phyloP scores from a whole-genome alignment of 2,113 vertebrate genomes.

The Zosterops pallidus region DNA sequence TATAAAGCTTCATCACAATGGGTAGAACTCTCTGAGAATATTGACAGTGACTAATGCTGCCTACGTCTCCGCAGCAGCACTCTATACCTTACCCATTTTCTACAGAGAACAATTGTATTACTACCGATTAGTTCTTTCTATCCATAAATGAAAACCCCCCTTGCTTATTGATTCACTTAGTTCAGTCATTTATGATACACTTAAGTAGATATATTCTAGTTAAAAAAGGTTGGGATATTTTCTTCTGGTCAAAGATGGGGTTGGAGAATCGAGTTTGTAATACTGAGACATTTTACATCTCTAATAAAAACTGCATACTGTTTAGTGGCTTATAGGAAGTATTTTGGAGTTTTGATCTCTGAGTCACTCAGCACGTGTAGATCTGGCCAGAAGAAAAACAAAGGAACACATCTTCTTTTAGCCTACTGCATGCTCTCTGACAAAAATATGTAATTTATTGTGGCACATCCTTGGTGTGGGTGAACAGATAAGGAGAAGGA shows the following conservation, averaged over 20 bases:
- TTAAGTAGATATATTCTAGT: constrained; percentile 27
- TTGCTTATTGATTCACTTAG: constrained; percentile 59
- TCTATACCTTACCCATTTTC: constrained; percentile 61
- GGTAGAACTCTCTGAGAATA: constrained; percentile 57
- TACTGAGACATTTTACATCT: background rate
- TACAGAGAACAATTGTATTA: constrained; percentile 49
- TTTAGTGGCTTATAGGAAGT: background rate
- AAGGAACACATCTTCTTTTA: background rate
- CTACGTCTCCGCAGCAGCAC: constrained; percentile 38
- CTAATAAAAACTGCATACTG: background rate
- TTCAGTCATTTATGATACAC: constrained; percentile 40
- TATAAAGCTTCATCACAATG: constrained; percentile 63
- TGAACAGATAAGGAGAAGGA: background rate
- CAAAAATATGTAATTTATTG: background rate
- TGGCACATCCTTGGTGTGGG: background rate
- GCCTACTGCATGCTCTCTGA: background rate
- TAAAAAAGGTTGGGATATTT: constrained; percentile 21
- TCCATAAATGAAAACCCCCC: constrained; percentile 27
- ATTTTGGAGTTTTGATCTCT: background rate
- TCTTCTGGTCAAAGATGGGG: background rate
- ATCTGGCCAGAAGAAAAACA: background rate
- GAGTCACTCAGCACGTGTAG: background rate
- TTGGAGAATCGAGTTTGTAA: background rate
- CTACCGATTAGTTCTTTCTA: constrained; percentile 33
- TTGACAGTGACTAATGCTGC: constrained; percentile 67